These are phyloP conservation scores for Mus caroli DNA, from an alignment of 2,797 vertebrate species.

Conservation along the genomic window DNA sequence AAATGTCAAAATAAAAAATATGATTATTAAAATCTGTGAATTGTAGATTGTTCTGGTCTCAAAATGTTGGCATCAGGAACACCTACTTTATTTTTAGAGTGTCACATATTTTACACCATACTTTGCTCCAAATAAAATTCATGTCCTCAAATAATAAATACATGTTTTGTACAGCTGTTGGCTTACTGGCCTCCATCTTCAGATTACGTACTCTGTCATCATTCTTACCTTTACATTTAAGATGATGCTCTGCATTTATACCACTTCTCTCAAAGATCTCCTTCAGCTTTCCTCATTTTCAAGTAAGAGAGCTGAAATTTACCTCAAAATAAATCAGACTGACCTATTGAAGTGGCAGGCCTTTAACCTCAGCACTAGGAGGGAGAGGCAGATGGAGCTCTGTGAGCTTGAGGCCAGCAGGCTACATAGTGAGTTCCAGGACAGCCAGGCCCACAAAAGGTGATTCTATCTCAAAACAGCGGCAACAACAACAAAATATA, in stretches of 20 bases:
- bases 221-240: neutral
- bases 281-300: neutral
- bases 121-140: slow-evolving; percentile 25
- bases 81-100: neutral
- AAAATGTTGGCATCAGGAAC: neutral
- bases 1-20: neutral
- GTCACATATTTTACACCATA: slow-evolving; percentile 33
- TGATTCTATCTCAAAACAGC: neutral
- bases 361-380: neutral
- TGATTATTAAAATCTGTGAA: slow-evolving; percentile 22
- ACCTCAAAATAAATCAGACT: neutral
- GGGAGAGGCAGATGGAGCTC: neutral
- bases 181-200: neutral
- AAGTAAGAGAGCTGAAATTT: neutral
- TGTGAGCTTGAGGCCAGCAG: neutral
- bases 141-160: slow-evolving; percentile 1
- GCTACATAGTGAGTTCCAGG: neutral
- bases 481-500: neutral
- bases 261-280: neutral
- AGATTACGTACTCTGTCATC: neutral
- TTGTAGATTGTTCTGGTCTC: slow-evolving; percentile 12
- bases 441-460: neutral
- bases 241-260: neutral
- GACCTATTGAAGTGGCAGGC: neutral
- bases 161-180: neutral